Base-by-base conservation (phyloP, 2,113 vertebrate species). In the Tautogolabrus adspersus region DNA sequence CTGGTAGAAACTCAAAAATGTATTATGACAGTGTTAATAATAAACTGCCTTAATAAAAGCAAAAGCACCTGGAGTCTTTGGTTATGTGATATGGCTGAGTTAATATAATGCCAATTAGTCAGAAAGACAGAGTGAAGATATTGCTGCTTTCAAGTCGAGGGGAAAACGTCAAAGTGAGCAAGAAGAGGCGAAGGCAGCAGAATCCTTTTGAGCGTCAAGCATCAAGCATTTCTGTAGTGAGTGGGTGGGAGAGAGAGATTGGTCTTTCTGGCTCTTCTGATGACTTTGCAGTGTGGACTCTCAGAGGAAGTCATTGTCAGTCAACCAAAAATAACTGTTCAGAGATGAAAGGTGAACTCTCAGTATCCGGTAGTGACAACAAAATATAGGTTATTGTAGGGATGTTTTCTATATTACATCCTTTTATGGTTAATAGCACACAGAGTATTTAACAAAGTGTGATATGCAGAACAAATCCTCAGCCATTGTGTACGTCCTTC, bases 241-340 rank as follows among this genome's bases (percentile, higher is more conserved):
- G 75, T 75, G 30, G 66, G 73, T 8, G 51, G 6, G 30, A 55
- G 57, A 55, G 21, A 51, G 61, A 59, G 40, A 61, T 76, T 72
- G 40, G 67, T 65, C 72, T 83, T 57, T 81, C 42, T 82, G 26
- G 42, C 44, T 67, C 16, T 71, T 74, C 71, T 73, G 59, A 72
- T 75, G 38, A 74, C 55, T 74, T 62, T 61, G 73, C 59, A 55
- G 10, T 49, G 26, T 66, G 26, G 52, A 70, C 18, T 22, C 57
- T 42, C 40, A 12, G 57, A 74, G 46, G 18, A 40, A 55, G 46
- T 64, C 23, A 15, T 12, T 57, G 38, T 59, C 49, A 40, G 34
- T 60, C 63, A 54, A 65, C 57, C 52, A 65, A 56, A 61, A 75
- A 46, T 37, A 54, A 52, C 22, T 10, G 18, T n/a, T 51, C 8